phyloP scores from a whole-genome alignment of 2,113 vertebrate genomes.

The Chionomys nivalis region DNA sequence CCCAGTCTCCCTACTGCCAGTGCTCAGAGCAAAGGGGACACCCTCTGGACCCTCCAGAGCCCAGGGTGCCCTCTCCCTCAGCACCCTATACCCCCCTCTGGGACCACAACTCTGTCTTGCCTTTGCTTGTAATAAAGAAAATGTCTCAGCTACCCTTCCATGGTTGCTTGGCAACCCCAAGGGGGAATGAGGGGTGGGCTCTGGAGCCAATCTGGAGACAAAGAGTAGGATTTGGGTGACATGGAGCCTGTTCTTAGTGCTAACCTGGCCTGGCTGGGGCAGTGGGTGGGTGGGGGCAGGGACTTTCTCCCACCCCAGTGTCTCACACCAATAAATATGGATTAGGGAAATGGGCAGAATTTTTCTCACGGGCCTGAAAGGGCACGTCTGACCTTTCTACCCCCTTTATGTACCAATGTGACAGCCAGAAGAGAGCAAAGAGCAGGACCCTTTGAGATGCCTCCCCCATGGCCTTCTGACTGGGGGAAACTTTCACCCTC shows the following conservation, averaged over 20 bases:
- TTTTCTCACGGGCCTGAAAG: slow-evolving; percentile 90
- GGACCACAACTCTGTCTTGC: slow-evolving; percentile 85
- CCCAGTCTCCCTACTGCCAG: not conserved
- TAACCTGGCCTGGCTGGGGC: slow-evolving; percentile 84
- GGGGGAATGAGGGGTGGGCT: slow-evolving; percentile 83
- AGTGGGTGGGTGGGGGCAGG: slow-evolving; percentile 69
- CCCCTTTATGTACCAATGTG: slow-evolving; percentile 88
- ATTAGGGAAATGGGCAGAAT: slow-evolving; percentile 88
- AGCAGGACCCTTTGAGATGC: slow-evolving; percentile 73
- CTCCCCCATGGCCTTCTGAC: slow-evolving; percentile 72
- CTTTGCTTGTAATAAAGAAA: slow-evolving; percentile 90
- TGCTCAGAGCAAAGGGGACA: not conserved
- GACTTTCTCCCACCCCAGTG: slow-evolving; percentile 71
- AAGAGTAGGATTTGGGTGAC: slow-evolving; percentile 90
- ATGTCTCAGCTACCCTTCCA: slow-evolving; percentile 95
- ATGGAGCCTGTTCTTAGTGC: slow-evolving; percentile 86
- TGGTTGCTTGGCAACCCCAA: slow-evolving; percentile 96
- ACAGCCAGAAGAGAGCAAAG: slow-evolving; percentile 86
- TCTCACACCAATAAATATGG: slow-evolving; percentile 91
- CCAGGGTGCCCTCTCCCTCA: slow-evolving; percentile 24
- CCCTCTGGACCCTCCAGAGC: slow-evolving; percentile 13
- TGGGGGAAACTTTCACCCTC: slow-evolving; percentile 66
- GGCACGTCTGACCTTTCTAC: slow-evolving; percentile 87
- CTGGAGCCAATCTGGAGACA: slow-evolving; percentile 90
- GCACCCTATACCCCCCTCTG: slow-evolving; percentile 58